These are phyloP conservation scores for Gambusia affinis DNA, from an alignment of 2,113 vertebrate species.

Conservation along the genomic window DNA sequence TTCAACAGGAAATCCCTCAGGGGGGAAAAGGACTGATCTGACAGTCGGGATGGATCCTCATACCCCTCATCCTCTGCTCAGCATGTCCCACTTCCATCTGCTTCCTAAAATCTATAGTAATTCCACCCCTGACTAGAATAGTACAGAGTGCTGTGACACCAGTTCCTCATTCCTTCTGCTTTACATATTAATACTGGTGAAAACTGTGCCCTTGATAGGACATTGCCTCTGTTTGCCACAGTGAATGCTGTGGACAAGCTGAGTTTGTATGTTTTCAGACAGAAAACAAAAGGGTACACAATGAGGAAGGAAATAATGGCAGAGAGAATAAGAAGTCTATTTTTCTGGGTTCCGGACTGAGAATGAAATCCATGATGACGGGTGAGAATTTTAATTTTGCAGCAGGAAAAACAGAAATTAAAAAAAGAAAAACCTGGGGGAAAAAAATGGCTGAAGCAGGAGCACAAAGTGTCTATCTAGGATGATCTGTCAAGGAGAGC, in stretches of 20 bases:
- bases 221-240: slow-evolving; percentile 24
- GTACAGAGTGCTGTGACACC: slow-evolving; percentile 17
- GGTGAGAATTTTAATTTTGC: slow-evolving; percentile 28
- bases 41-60: slow-evolving; percentile 44
- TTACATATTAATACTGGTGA: slow-evolving; percentile 19
- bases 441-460: not conserved
- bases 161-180: slow-evolving; percentile 2
- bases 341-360: slow-evolving; percentile 3
- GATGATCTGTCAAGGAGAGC: slow-evolving; percentile 8
- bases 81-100: slow-evolving; percentile 35
- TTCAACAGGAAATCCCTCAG: slow-evolving; percentile 29
- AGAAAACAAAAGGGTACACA: slow-evolving; percentile 26
- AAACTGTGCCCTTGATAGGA: slow-evolving; percentile 25
- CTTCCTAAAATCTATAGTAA: slow-evolving; percentile 34
- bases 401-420: not conserved
- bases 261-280: slow-evolving; percentile 16
- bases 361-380: slow-evolving; percentile 1
- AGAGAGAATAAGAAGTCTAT: not conserved
- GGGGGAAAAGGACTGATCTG: slow-evolving; percentile 9
- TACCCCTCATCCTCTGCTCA: slow-evolving; percentile 20
- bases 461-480: not conserved
- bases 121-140: slow-evolving; percentile 28
- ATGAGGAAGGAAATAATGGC: slow-evolving; percentile 20
- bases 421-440: too few species aligned
- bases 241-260: not conserved